phyloP scores from a whole-genome alignment of 2,113 vertebrate species.

The Cyprinus carpio region DNA sequence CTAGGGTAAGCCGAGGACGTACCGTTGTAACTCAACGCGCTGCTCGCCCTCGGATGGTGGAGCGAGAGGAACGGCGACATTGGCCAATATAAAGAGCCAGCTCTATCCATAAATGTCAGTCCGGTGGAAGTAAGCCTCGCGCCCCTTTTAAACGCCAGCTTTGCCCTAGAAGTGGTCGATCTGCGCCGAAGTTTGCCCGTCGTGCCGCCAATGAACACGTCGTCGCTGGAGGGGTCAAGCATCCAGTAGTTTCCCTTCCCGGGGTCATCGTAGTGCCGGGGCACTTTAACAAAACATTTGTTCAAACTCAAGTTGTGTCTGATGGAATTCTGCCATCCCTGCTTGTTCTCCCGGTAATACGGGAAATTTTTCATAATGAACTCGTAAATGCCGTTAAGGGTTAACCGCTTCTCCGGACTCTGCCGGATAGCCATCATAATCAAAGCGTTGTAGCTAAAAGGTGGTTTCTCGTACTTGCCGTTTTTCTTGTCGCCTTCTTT shows the following conservation, averaged over 20 bases:
- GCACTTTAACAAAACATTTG: conserved; percentile 99
- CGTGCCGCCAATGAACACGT: conserved; percentile 98
- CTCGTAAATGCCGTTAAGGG: conserved; percentile 98
- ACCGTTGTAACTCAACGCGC: conserved; percentile 92
- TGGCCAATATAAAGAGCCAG: conserved; percentile 97
- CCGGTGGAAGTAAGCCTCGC: conserved; percentile 95
- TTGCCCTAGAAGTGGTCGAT: conserved; percentile 96
- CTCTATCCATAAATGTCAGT: conserved; percentile 98
- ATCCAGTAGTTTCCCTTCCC: conserved; percentile 99
- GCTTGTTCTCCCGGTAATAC: conserved; percentile 99
- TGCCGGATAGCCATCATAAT: conserved; percentile 99
- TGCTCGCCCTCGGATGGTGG: conserved; percentile 92
- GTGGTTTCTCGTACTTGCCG: conserved; percentile 98
- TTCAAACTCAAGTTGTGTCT: conserved; percentile 98
- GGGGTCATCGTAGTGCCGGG: conserved; percentile 97
- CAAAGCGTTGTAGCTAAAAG: conserved; percentile 97
- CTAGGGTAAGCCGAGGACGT: conserved; percentile 90
- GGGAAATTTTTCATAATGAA: conserved; percentile 99
- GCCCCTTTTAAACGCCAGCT: conserved; percentile 96
- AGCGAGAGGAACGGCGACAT: conserved; percentile 98
- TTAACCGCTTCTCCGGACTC: conserved; percentile 97
- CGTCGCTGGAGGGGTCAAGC: conserved; percentile 98
- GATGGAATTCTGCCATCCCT: conserved; percentile 99
- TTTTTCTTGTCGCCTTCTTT: conserved; percentile 96
- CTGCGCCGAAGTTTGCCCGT: too few relatives aligned